A percentile compares a stretch with the other conserved stretches of the same genome.
These are phyloP conservation scores for Melieria omissa DNA, from an alignment of 2,888 invertebrate species.

Conservation along the genomic window DNA sequence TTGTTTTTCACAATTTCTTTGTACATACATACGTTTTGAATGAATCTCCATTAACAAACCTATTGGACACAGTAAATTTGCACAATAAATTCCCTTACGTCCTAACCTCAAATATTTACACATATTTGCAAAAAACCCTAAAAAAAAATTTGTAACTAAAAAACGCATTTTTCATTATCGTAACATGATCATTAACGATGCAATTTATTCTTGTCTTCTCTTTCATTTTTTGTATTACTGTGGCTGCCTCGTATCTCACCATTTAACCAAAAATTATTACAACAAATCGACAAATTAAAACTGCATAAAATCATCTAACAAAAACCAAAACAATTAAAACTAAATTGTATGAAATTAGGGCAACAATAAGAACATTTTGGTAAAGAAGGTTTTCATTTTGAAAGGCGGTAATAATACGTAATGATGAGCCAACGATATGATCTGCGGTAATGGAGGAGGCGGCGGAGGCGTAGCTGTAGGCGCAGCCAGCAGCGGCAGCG, in stretches of 20 bases:
- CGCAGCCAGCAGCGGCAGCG: constrained; percentile 40
- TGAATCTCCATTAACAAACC: too few relatives aligned
- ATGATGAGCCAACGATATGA: constrained; percentile 67
- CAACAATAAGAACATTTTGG: constrained; percentile 68
- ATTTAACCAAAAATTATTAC: constrained; percentile 41
- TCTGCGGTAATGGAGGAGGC: constrained; percentile 62
- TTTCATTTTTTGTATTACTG: constrained; percentile 44
- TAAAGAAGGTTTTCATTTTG: constrained; percentile 68
- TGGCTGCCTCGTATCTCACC: constrained; percentile 51
- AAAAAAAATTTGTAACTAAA: constrained; percentile 28
- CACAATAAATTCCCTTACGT: neutral
- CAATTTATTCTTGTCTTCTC: constrained; percentile 57
- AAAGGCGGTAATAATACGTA: constrained; percentile 68
- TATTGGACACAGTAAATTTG: too few relatives aligned
- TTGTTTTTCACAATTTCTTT: too few relatives aligned
- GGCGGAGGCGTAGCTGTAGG: constrained; percentile 51
- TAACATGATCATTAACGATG: constrained; percentile 56
- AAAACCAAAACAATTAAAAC: constrained; percentile 36
- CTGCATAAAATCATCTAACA: constrained; percentile 21
- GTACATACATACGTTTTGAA: too few relatives aligned
- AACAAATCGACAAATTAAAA: constrained; percentile 33
- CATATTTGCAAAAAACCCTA: neutral
- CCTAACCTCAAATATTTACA: neutral
- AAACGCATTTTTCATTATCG: constrained; percentile 31
- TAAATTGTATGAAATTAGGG: constrained; percentile 51